A percentile compares a stretch with the other conserved stretches of the same genome.
These are phyloP conservation scores for Eclectus roratus DNA, from an alignment of 2,113 vertebrate species.

Conservation along the genomic window DNA sequence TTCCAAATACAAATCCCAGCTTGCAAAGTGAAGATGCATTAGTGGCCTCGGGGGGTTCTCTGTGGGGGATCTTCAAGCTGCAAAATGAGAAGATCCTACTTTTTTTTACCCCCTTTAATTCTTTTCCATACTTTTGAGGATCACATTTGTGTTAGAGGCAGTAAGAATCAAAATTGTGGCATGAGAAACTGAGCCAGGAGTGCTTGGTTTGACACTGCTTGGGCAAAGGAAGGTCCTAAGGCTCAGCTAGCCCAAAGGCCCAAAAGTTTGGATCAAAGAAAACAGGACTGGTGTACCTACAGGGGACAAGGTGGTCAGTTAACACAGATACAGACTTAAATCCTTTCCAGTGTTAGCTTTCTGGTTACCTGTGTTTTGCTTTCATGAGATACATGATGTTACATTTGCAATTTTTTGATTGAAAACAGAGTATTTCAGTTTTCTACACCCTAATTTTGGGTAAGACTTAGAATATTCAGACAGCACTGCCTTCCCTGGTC, in stretches of 20 bases:
- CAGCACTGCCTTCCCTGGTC: background rate
- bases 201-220: background rate
- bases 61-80: background rate
- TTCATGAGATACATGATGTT: background rate
- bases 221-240: background rate
- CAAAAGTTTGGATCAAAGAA: background rate
- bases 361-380: background rate
- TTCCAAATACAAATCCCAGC: background rate
- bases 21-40: background rate
- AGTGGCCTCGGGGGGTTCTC: too few species aligned
- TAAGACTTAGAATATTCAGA: background rate
- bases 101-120: background rate
- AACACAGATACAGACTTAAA: background rate
- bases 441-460: background rate
- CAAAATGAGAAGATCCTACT: background rate
- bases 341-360: background rate
- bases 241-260: background rate
- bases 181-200: background rate
- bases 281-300: too few species aligned
- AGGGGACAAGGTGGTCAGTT: background rate
- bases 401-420: background rate
- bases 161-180: background rate
- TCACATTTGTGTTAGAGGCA: background rate
- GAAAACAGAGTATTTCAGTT: background rate
- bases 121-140: background rate